phyloP scores from a whole-genome alignment of 2,888 invertebrate genomes.

The Rhagonycha fulva region DNA sequence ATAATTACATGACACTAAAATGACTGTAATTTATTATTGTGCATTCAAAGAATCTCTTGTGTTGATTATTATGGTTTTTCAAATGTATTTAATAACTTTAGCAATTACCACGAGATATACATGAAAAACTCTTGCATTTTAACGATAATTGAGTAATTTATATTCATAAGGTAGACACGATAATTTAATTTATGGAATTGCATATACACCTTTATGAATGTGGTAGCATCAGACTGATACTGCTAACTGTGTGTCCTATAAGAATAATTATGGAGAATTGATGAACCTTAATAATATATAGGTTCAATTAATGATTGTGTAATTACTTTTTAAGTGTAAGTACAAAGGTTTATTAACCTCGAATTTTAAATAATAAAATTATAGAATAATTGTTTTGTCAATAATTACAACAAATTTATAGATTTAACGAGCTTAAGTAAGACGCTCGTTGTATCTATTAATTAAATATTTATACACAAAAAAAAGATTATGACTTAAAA shows the following conservation, averaged over 20 bases:
- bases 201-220: neutral
- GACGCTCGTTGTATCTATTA: neutral
- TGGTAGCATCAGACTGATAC: neutral
- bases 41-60: neutral
- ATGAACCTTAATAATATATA: neutral
- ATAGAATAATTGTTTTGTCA: neutral
- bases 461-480: neutral
- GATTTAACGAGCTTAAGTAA: neutral
- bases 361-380: neutral
- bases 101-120: neutral
- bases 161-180: neutral
- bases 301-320: neutral
- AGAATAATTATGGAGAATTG: neutral
- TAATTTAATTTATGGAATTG: neutral
- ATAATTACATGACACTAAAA: neutral
- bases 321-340: neutral
- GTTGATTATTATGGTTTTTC: neutral
- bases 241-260: neutral
- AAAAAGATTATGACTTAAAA: neutral
- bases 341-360: neutral
- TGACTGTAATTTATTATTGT: conserved; percentile 1
- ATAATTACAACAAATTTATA: neutral
- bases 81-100: neutral
- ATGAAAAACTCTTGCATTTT: neutral
- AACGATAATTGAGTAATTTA: conserved; percentile 1